A percentile compares a stretch with the other conserved stretches of the same genome.
These are phyloP conservation scores for Latrodectus elegans DNA, from an alignment of 2,888 invertebrate species.

Conservation along the genomic window DNA sequence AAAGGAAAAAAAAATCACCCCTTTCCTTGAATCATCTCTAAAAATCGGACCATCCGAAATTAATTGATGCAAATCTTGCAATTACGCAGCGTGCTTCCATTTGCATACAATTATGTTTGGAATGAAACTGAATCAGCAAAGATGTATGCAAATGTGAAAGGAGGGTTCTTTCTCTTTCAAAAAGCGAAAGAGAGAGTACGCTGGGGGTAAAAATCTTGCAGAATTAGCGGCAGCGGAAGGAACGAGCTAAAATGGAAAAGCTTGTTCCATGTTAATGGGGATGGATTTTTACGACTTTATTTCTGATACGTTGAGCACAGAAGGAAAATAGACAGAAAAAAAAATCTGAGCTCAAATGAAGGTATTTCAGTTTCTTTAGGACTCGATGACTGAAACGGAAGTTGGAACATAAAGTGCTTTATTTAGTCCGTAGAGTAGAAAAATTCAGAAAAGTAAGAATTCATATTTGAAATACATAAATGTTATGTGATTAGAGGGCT, in stretches of 20 bases:
- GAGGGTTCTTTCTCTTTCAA: constrained; percentile 14
- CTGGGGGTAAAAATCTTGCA: constrained; percentile 18
- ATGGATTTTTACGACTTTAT: constrained; percentile 42
- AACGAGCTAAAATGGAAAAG: constrained; percentile 29
- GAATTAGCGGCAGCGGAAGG: constrained; percentile 43
- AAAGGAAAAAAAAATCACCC: constrained; percentile 22
- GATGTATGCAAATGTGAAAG: constrained; percentile 39
- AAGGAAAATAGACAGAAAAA: background rate
- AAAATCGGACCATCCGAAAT: constrained; percentile 46
- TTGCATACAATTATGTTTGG: constrained; percentile 54
- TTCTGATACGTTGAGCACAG: constrained; percentile 14
- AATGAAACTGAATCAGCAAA: constrained; percentile 28
- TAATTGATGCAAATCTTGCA: constrained; percentile 65
- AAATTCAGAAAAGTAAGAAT: background rate
- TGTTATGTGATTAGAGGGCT: no score
- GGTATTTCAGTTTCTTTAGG: background rate
- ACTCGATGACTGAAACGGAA: background rate
- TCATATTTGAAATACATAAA: no score
- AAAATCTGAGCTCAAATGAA: background rate
- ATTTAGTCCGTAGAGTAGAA: background rate
- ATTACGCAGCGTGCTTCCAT: constrained; percentile 46
- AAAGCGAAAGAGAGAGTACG: constrained; percentile 9
- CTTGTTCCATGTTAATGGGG: constrained; percentile 39
- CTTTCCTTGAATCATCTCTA: constrained; percentile 29
- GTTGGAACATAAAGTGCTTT: background rate